These are phyloP conservation scores for Trematomus bernacchii DNA, from an alignment of 2,797 vertebrate genomes.

Conservation along the genomic window DNA sequence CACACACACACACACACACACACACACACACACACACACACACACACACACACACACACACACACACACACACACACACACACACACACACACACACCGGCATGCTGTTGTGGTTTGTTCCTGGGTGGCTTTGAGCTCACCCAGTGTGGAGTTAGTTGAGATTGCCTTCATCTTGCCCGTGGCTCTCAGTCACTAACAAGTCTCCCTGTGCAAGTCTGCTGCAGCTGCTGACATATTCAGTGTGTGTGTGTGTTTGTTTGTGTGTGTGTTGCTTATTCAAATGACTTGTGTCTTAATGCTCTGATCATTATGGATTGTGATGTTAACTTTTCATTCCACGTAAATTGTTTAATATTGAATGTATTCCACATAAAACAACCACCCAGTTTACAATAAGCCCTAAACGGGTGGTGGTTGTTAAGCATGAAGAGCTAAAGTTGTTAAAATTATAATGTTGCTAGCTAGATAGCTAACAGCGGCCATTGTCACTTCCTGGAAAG, in stretches of 20 bases:
- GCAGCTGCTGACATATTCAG: constrained; percentile 41
- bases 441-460: too few species aligned
- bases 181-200: constrained; percentile 50
- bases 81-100: constrained; percentile 4
- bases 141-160: constrained; percentile 2
- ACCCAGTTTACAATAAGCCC: too few species aligned
- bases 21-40: constrained; percentile 14
- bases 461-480: too few species aligned
- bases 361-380: too few species aligned
- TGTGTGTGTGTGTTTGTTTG: too few species aligned
- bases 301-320: neutral
- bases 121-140: neutral
- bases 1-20: constrained; percentile 21
- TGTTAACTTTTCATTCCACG: too few species aligned
- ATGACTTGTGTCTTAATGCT: neutral
- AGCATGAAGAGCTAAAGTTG: too few species aligned
- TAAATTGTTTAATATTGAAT: too few species aligned
- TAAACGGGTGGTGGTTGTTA: too few species aligned
- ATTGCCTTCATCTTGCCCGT: constrained; percentile 23
- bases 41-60: constrained; percentile 17
- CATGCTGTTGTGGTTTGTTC: constrained; percentile 5
- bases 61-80: constrained; percentile 16
- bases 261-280: neutral
- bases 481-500: too few species aligned
- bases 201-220: constrained; percentile 9